Base-by-base conservation (phyloP, 2,888 invertebrate species). In the Julus scanicus region DNA sequence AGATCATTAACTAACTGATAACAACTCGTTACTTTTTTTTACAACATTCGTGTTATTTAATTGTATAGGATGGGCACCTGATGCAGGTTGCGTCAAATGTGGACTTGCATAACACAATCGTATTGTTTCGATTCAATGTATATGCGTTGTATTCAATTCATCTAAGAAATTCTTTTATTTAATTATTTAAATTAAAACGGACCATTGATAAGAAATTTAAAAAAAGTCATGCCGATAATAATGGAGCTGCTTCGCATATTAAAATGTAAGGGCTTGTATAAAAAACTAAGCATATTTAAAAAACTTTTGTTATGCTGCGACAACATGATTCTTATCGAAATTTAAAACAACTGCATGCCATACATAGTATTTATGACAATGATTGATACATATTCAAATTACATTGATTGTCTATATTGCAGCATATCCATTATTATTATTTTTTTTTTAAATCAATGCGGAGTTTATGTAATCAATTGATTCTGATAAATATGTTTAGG, bases 1-100 rank as follows among this genome's bases (percentile, higher is more conserved):
- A 80, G 80, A 80, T 80, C 80, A 29, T 80, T 37, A 80, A 80
- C 80, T 80, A 80, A 37, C 80, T 80, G 80, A 80, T 80, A 80
- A 5, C 80, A 37, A 80, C 80, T 80, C 80, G 80, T 80, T 80
- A 37, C 15, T 37, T 15, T 80, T 71, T 53, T 80, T 37, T 80
- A 39, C 37, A 37, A 15, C 37, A 80, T 9, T 80, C 80, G 80
- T 13, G 80, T 80, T 80, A 80, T 80, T 80, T 80, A 80, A 80
- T 80, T 80, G 39, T 37, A 80, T 80, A 80, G 80, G 80, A 80
- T 80, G 80, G 80, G 0, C 80, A 80, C 80, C 80, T 80, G 80
- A 80, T 39, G 29, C 37, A 13, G 80, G 37, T 80, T 80, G 15
- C 80, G 37, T 80, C 37, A 37, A 29, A 71, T 5, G 80, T 37